Base-by-base conservation (phyloP, 2,113 vertebrate species). In the Engystomops pustulosus region DNA sequence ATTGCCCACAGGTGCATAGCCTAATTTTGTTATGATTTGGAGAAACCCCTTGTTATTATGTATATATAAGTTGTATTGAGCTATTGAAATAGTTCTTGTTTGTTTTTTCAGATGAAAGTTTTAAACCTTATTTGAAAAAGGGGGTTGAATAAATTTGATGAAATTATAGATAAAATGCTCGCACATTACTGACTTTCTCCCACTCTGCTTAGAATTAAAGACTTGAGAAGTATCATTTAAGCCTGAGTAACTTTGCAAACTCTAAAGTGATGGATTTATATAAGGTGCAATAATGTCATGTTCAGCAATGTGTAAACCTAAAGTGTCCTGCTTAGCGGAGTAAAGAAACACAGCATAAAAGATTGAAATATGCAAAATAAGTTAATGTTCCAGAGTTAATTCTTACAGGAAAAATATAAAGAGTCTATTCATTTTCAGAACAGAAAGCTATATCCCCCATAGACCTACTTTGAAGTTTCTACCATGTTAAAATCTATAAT, bases 311-410 rank as follows among this genome's bases (percentile, higher is more conserved):
- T 70, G 67, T 69, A 69, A 38, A 69, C 18, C 7, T 69, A 38
- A 41, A 69, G 67, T 69, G 38, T n/a, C 68, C 68, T 70, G n/a
- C 38, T 44, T 70, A 70, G 68, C 44, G 38, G 4, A 38, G 68
- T 70, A 70, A 44, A 70, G 68, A 70, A 44, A 12, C 27, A 69
- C n/a, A 23, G 17, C 68, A 70, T 41, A 70, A 70, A 70, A 70
- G 18, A 70, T 38, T 38, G 9, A 70, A 44, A 70, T 70, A 44
- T 70, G 68, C 68, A 70, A 70, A 70, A 41, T 44, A 25, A 44
- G 68, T 20, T 38, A 44, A 70, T 70, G 38, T 36, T 70, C 20
- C 20, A 38, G 34, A 9, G 34, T 44, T 9, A 38, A 70, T 41
- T n/a, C 6, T n/a, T 38, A 6, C 9, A 44, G 34, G 23, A 44